Base-by-base conservation (phyloP, 1,140 invertebrate genomes). In the Vollenhovia emeryi region DNA sequence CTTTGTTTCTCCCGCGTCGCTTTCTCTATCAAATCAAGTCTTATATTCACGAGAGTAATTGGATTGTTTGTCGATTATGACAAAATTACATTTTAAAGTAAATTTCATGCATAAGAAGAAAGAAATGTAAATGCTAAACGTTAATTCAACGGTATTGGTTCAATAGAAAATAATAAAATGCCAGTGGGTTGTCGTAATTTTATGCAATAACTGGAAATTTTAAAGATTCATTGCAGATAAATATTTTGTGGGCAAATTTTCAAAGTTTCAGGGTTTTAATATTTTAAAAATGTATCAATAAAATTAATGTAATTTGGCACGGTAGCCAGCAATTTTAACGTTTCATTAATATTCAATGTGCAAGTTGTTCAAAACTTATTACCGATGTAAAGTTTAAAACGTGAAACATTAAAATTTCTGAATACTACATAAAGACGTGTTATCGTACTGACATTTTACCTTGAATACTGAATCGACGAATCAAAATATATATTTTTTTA, bases 371-470 rank as follows among this genome's bases (percentile, higher is more conserved):
- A 43, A 15, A 52, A 52, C 7, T 62, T 36, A 3, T 62, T 50
- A 21, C 11, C 6, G 24, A 5, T 33, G 18, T n/a, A 52, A 55
- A 68, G 5, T n/a, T 36, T n/a, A 18, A 52, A 21, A 73, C 15
- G 7, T 59, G 27, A 60, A 75, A 27, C 9, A 59, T 75, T 75
- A n/a, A 59, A 75, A 60, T 75, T 40, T 9, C 21, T 60, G 27
- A 75, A 43, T 60, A 11, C 18, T 57, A 24, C 18, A 9, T 43
- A 59, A 75, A 40, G 18, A n/a, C 21, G n/a, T 36, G 2, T 75
- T 75, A 40, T 43, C 9, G 15, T 75, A 43, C 9, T 59, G 18
- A 59, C 8, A 59, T 59, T 43, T 75, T 21, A 55, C 24, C 9
- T 57, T 75, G 36, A 33, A 73, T 21, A 36, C 18, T 6, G n/a